Conservation (phyloP, 2,797 vertebrate genomes). For the Babyrousa celebensis region DNA sequence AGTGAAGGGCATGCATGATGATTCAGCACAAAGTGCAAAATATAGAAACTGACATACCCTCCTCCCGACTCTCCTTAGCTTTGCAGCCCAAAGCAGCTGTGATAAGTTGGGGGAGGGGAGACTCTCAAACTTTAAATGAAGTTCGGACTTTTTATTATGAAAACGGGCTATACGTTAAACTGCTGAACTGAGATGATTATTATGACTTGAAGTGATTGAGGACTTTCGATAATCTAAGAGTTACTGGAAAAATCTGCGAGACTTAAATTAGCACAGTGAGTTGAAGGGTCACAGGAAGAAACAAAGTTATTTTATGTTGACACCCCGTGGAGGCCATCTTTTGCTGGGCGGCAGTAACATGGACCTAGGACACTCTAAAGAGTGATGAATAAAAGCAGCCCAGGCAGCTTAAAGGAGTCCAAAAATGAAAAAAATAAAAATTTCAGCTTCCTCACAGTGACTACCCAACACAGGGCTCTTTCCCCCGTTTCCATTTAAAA, state of each 20-base stretch:
- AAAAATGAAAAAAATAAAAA: neutral
- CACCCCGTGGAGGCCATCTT: constrained; percentile 24
- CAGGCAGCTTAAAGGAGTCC: neutral
- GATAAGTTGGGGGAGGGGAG: neutral
- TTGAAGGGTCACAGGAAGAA: constrained; percentile 58
- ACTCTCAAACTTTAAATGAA: constrained; percentile 55
- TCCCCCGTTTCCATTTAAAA: constrained; percentile 34
- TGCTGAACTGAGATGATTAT: constrained; percentile 17
- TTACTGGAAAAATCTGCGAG: constrained; percentile 73
- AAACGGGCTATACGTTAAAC: constrained; percentile 42
- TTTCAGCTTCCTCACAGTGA: neutral
- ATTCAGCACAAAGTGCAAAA: neutral
- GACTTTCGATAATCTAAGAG: constrained; percentile 70
- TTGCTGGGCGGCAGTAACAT: constrained; percentile 22
- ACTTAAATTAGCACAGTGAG: constrained; percentile 57
- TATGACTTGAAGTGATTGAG: constrained; percentile 19
- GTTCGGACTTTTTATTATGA: constrained; percentile 72
- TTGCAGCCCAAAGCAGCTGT: neutral
- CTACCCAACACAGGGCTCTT: neutral
- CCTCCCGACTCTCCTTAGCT: neutral
- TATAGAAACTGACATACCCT: rapidly evolving
- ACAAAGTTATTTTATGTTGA: constrained; percentile 63
- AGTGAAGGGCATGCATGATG: rapidly evolving
- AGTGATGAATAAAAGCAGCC: constrained; percentile 19
- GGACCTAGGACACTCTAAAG: neutral